Percentiles rank a stretch among this genome's conserved stretches.
phyloP scores from a whole-genome alignment of 2,888 invertebrate species.

The Elegia similella region DNA sequence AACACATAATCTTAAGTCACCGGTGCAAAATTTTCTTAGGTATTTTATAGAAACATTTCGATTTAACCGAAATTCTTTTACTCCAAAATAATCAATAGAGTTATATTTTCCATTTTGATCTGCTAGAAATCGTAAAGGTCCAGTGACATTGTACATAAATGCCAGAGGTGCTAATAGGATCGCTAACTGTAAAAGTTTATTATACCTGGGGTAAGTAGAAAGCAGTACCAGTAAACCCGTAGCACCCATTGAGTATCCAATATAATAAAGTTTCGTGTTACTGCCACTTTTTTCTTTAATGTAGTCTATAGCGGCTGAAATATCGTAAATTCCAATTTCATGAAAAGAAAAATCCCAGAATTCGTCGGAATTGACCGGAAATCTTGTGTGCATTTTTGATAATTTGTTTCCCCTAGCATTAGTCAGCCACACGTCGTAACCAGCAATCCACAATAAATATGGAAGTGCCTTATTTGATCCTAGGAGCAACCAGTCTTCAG shows the following conservation, averaged over 20 bases:
- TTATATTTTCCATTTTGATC: conserved; percentile 31
- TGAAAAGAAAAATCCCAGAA: conserved; percentile 57
- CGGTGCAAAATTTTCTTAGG: conserved; percentile 39
- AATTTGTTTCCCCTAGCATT: conserved; percentile 59
- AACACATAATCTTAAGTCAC: conserved; percentile 31
- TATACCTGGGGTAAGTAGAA: conserved; percentile 40
- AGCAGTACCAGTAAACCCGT: conserved; percentile 47
- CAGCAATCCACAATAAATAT: conserved; percentile 68
- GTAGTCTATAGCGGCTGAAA: conserved; percentile 44
- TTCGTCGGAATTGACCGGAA: conserved; percentile 24
- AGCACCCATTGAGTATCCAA: conserved; percentile 52
- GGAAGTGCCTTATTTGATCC: conserved; percentile 43
- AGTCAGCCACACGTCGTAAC: conserved; percentile 79
- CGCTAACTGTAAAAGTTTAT: conserved; percentile 38
- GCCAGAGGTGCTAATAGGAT: conserved; percentile 47
- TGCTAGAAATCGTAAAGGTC: conserved; percentile 41
- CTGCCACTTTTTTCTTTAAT: conserved; percentile 31
- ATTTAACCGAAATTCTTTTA: conserved; percentile 32
- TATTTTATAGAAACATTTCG: conserved; percentile 32
- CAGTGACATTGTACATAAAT: conserved; percentile 45
- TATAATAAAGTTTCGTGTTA: conserved; percentile 36
- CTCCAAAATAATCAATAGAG: conserved; percentile 33
- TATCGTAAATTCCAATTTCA: conserved; percentile 52
- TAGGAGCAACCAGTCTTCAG: conserved; percentile 51
- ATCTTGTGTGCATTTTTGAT: conserved; percentile 35